phyloP scores from a whole-genome alignment of 2,888 invertebrate species.

The Tupiocoris notatus region DNA sequence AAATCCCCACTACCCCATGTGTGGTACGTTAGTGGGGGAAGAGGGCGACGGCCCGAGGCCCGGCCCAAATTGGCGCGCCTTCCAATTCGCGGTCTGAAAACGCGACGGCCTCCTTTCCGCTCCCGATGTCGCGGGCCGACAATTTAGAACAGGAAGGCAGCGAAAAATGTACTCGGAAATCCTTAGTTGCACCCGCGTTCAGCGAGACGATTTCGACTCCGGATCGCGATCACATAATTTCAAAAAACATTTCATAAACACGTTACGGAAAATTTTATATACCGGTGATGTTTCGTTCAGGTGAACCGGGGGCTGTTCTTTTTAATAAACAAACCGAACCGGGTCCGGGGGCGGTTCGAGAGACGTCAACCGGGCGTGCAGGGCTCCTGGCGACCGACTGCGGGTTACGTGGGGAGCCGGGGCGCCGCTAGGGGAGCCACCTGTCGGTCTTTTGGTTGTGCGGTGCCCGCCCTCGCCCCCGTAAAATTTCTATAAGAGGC shows the following conservation, averaged over 20 bases:
- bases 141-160: background rate
- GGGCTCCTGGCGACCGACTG: conserved; percentile 27
- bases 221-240: background rate
- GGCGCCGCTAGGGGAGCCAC: conserved; percentile 26
- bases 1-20: conserved; percentile 36
- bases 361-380: background rate
- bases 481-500: background rate
- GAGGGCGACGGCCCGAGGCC: background rate
- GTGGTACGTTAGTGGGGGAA: background rate
- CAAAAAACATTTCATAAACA: background rate
- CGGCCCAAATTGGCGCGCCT: background rate
- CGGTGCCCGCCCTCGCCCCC: background rate
- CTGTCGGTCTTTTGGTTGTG: background rate
- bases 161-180: conserved; percentile 14
- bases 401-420: conserved; percentile 26
- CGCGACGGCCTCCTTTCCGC: background rate
- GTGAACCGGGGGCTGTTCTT: conserved; percentile 7
- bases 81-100: background rate
- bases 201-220: background rate
- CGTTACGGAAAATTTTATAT: too few species aligned
- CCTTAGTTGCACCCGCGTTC: background rate
- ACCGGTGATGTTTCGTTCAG: background rate
- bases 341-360: background rate
- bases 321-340: background rate
- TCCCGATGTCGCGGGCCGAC: background rate